Conservation (phyloP, 2,888 invertebrate species). For the Apamea monoglypha region DNA sequence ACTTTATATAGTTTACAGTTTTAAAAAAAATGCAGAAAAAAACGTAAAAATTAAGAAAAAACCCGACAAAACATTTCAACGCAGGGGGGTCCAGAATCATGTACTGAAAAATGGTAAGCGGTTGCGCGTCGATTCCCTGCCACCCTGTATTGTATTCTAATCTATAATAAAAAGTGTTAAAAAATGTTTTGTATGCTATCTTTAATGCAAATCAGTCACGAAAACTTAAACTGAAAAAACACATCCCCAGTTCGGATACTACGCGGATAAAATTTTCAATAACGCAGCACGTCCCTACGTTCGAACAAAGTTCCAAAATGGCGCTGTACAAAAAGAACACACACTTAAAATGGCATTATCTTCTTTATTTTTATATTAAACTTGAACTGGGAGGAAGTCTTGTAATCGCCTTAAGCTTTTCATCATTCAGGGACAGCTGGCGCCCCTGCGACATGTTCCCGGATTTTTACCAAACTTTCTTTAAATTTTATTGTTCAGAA, state of each 20-base stretch:
- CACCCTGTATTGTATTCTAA: no score
- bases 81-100: no score
- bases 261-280: conserved; percentile 54
- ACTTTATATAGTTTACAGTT: no score
- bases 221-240: conserved; percentile 3
- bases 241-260: conserved; percentile 23
- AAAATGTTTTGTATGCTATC: not conserved
- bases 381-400: conserved; percentile 80
- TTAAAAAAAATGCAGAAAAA: no score
- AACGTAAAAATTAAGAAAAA: no score
- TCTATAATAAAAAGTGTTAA: no score
- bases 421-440: conserved; percentile 86
- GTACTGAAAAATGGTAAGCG: no score
- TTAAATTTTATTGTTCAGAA: conserved; percentile 69
- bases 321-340: conserved; percentile 74
- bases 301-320: conserved; percentile 74
- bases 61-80: no score
- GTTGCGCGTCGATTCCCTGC: no score
- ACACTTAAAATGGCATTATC: conserved; percentile 85
- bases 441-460: conserved; percentile 72
- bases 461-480: conserved; percentile 63
- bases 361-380: conserved; percentile 89
- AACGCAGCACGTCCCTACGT: conserved; percentile 58
- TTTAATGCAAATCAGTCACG: not conserved
- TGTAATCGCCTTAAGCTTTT: conserved; percentile 88